Evolutionary conservation across 1,140 invertebrate genomes (phyloP).

Genomic region (Drosophila bifasciata): DNA sequence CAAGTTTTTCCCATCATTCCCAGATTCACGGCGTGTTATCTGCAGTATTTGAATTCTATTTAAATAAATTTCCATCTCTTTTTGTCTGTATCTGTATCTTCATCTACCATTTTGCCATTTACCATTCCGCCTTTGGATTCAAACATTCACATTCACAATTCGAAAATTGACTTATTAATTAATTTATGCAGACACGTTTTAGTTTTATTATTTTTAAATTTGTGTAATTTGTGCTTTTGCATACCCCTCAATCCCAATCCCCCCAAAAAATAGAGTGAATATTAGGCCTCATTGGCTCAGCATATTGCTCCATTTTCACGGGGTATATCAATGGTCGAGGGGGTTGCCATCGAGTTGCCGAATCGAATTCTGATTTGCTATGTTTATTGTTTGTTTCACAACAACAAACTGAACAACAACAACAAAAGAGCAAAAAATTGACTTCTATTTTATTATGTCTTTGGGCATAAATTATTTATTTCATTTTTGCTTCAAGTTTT

Average conservation of each 20-base stretch:
- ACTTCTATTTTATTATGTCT: constrained; percentile 47
- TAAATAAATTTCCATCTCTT: constrained; percentile 39
- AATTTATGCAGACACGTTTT: constrained; percentile 84
- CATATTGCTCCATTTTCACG: neutral
- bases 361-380: constrained; percentile 30
- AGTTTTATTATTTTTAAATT: constrained; percentile 83
- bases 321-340: constrained; percentile 24
- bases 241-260: neutral
- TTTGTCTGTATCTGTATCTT: constrained; percentile 22
- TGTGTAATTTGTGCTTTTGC: constrained; percentile 73
- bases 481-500: constrained; percentile 26
- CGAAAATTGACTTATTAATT: constrained; percentile 83
- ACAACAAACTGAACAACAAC: constrained; percentile 34
- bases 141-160: constrained; percentile 50
- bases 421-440: constrained; percentile 9
- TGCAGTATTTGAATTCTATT: constrained; percentile 49
- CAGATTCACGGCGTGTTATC: too few relatives aligned
- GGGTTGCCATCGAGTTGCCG: too few relatives aligned
- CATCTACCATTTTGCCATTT: constrained; percentile 13
- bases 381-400: constrained; percentile 48
- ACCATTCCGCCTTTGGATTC: constrained; percentile 5
- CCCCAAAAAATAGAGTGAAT: constrained; percentile 14
- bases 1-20: too few relatives aligned
- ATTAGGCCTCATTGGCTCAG: neutral
- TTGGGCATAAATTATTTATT: constrained; percentile 75